phyloP scores from a whole-genome alignment of 2,797 vertebrate genomes.

The Pipistrellus pipistrellus region DNA sequence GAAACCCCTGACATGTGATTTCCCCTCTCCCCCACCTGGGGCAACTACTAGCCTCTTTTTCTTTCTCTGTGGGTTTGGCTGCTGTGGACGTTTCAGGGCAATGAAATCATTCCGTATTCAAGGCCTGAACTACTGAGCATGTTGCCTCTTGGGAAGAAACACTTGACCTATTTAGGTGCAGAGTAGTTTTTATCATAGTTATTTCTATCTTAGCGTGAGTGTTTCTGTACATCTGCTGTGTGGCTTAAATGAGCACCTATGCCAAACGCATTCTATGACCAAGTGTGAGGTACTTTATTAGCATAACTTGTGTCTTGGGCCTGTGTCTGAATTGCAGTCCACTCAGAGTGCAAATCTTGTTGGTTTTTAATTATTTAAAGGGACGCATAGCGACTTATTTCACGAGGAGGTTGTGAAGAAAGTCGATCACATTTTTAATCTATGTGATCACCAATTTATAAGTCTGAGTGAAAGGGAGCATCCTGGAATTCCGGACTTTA shows the following conservation, averaged over 20 bases:
- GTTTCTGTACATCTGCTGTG: background rate
- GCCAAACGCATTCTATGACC: background rate
- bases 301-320: background rate
- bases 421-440: constrained; percentile 24
- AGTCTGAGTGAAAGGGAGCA: constrained; percentile 10
- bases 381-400: background rate
- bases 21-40: fast-evolving
- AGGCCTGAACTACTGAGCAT: background rate
- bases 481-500: background rate
- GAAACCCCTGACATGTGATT: background rate
- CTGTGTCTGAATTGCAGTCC: background rate
- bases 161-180: background rate
- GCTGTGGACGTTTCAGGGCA: background rate
- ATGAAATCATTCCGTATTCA: background rate
- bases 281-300: constrained; percentile 27
- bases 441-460: background rate
- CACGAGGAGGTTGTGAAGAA: background rate
- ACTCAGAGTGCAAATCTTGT: background rate
- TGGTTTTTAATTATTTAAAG: constrained; percentile 36
- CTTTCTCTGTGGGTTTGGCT: background rate
- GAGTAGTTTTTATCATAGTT: constrained; percentile 24
- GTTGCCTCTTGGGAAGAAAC: constrained; percentile 15
- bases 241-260: constrained; percentile 17
- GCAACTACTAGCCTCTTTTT: background rate
- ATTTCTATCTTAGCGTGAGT: background rate